Conservation (phyloP, 2,113 vertebrate species). For the mouse (Mus musculus) region DNA sequence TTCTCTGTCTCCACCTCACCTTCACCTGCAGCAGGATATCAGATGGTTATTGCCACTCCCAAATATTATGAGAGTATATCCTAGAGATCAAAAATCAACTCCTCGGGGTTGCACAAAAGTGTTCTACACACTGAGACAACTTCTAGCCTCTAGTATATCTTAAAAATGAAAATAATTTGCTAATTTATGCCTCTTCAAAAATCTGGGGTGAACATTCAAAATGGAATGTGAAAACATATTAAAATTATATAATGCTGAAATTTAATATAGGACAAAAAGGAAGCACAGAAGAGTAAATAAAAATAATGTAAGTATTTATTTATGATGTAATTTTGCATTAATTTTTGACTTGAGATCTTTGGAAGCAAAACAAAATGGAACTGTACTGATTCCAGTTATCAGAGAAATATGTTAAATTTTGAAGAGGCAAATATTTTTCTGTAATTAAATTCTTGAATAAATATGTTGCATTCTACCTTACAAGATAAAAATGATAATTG, state of each 20-base stretch:
- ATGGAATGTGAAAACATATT: conserved; percentile 8
- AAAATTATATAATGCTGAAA: neutral
- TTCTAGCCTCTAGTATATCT: neutral
- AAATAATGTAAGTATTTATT: neutral
- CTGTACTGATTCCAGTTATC: neutral
- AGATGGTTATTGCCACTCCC: neutral
- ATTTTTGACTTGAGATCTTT: conserved; percentile 36
- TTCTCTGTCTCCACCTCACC: neutral
- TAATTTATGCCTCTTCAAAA: neutral
- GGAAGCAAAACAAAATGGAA: neutral
- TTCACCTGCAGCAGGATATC: neutral
- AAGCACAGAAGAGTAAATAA: neutral
- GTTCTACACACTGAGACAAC: neutral
- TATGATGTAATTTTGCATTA: neutral
- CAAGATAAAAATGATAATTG: neutral
- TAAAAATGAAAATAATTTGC: neutral
- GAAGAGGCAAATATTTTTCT: neutral
- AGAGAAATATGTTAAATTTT: neutral
- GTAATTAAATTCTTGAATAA: conserved; percentile 4
- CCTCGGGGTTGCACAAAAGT: neutral
- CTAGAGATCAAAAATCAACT: neutral
- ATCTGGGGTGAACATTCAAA: neutral
- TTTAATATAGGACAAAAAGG: neutral
- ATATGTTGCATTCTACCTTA: neutral
- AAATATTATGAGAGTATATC: neutral